Evolutionary conservation across 2,113 vertebrate genomes (phyloP).

Genomic region (Cranoglanis bouderius): DNA sequence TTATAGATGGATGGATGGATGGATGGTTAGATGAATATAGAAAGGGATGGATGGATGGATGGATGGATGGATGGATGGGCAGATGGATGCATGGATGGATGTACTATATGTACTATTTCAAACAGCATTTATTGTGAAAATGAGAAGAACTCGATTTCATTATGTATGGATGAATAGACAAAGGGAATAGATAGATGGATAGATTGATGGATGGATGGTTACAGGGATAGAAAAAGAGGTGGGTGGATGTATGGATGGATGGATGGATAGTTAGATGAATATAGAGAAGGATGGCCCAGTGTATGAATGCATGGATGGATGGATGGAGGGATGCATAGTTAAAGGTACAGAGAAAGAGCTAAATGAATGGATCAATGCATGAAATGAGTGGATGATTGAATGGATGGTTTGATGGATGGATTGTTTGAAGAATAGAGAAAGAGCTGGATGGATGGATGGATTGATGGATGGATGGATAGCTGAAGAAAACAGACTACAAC

Average conservation of each 20-base stretch:
- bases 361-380: neutral
- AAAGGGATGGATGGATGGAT: neutral
- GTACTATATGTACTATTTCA: neutral
- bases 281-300: neutral
- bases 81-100: neutral
- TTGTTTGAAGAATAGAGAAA: neutral
- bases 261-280: neutral
- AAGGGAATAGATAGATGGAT: neutral
- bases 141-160: neutral
- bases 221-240: too few relatives aligned
- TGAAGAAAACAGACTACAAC: too few relatives aligned
- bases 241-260: neutral
- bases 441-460: neutral
- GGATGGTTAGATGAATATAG: neutral
- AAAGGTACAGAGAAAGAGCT: neutral
- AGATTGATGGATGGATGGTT: neutral
- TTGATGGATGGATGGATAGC: too few relatives aligned
- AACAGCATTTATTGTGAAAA: neutral
- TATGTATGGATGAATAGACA: neutral
- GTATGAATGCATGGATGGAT: neutral
- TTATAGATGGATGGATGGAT: neutral
- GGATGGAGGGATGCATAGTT: neutral
- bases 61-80: neutral
- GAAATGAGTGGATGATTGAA: neutral
- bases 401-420: neutral